Conservation (phyloP, 2,888 invertebrate genomes). For the Dugesia japonica region DNA sequence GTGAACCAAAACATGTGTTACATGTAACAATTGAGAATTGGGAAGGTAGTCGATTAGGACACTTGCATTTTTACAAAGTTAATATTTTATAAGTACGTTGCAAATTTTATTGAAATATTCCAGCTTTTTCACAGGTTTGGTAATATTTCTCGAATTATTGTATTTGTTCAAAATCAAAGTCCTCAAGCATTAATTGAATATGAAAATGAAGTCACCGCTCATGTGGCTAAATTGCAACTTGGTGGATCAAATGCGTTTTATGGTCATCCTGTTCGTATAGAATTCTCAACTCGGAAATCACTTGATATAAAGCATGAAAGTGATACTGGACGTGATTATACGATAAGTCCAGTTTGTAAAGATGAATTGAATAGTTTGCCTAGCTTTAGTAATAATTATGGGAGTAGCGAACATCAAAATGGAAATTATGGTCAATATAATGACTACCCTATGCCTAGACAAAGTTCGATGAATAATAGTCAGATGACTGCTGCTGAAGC, state of each 20-base stretch:
- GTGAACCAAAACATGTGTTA: slow-evolving; percentile 58
- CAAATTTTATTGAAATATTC: neutral
- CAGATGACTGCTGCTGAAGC: neutral
- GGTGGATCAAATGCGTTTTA: neutral
- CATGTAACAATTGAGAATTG: slow-evolving; percentile 96
- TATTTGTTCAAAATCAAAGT: neutral
- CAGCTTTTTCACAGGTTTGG: neutral
- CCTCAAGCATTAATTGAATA: slow-evolving; percentile 13
- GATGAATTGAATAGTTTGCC: slow-evolving; percentile 37
- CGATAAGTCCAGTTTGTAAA: neutral
- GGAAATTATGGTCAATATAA: neutral
- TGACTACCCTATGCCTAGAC: neutral
- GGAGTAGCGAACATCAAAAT: neutral
- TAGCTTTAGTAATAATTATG: slow-evolving; percentile 63
- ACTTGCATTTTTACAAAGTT: neutral
- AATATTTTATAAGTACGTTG: neutral
- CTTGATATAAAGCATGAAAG: slow-evolving; percentile 1
- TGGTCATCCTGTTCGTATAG: neutral
- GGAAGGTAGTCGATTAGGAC: slow-evolving; percentile 40
- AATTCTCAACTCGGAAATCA: neutral
- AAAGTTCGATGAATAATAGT: neutral
- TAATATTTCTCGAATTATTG: neutral
- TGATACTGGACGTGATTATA: neutral
- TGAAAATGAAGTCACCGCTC: neutral
- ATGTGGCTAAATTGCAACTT: slow-evolving; percentile 22